phyloP scores from a whole-genome alignment of 1,140 invertebrate species.

The Anthonomus grandis region DNA sequence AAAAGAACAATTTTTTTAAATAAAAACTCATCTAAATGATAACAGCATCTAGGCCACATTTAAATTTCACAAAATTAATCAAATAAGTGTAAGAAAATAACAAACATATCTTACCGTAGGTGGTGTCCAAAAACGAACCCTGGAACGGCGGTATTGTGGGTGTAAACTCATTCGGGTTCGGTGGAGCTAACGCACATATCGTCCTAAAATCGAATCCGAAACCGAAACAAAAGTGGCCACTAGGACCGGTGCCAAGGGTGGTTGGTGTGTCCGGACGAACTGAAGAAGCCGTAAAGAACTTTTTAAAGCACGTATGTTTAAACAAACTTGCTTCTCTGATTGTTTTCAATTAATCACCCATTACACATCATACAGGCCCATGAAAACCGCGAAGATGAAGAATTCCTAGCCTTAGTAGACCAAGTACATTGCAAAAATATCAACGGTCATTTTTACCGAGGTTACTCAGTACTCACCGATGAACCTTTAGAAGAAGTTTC shows the following conservation, averaged over 20 bases:
- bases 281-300: constrained; percentile 68
- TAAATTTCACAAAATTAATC: no score
- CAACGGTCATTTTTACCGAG: constrained; percentile 69
- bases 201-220: constrained; percentile 78
- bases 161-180: constrained; percentile 96
- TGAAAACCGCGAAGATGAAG: constrained; percentile 62
- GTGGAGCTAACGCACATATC: constrained; percentile 93
- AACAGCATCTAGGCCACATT: no score
- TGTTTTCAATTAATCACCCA: no score
- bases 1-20: no score
- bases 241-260: constrained; percentile 62
- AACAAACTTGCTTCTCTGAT: no score
- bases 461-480: constrained; percentile 68
- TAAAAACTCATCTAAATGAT: no score
- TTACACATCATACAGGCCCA: no score
- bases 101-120: no score
- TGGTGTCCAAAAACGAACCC: constrained; percentile 73
- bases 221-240: constrained; percentile 58
- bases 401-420: constrained; percentile 74
- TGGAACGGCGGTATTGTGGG: constrained; percentile 85
- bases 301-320: no score
- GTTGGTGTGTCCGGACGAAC: constrained; percentile 81
- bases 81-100: no score
- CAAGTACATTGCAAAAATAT: constrained; percentile 68
- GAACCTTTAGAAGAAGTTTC: constrained; percentile 28